A percentile compares a stretch with the other conserved stretches of the same genome.
Conservation (phyloP, 2,888 invertebrate species). For the Dynastes tityus region DNA sequence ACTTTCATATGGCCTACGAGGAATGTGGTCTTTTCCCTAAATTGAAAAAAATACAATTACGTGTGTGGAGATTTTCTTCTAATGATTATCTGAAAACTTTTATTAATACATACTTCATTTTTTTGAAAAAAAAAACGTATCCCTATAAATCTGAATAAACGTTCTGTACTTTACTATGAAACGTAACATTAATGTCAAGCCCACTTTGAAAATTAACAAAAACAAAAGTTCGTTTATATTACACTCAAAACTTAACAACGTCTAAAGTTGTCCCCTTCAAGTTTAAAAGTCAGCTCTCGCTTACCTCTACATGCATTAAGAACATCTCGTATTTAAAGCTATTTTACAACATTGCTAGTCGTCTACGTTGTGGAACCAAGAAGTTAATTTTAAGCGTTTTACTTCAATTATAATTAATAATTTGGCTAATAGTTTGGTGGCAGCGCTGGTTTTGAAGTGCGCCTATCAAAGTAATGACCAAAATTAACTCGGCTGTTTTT, state of each 20-base stretch:
- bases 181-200: neutral
- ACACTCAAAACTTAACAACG: conserved; percentile 22
- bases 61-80: too few relatives aligned
- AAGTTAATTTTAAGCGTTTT: conserved; percentile 13
- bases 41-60: too few relatives aligned
- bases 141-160: too few relatives aligned
- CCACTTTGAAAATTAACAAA: conserved; percentile 15
- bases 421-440: neutral
- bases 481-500: neutral
- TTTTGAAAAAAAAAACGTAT: too few relatives aligned
- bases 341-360: neutral
- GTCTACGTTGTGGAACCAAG: neutral
- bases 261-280: conserved; percentile 10
- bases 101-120: too few relatives aligned
- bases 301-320: neutral
- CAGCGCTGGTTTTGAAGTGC: neutral
- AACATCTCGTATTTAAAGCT: conserved; percentile 10
- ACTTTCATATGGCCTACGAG: too few relatives aligned
- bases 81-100: too few relatives aligned
- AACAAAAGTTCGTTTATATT: conserved; percentile 24
- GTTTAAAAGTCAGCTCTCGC: conserved; percentile 23
- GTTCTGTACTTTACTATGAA: too few relatives aligned
- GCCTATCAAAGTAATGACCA: conserved; percentile 11
- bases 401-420: conserved; percentile 25
- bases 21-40: too few relatives aligned